Conservation (phyloP, 2,113 vertebrate species). For the Paraplagusia blochii region DNA sequence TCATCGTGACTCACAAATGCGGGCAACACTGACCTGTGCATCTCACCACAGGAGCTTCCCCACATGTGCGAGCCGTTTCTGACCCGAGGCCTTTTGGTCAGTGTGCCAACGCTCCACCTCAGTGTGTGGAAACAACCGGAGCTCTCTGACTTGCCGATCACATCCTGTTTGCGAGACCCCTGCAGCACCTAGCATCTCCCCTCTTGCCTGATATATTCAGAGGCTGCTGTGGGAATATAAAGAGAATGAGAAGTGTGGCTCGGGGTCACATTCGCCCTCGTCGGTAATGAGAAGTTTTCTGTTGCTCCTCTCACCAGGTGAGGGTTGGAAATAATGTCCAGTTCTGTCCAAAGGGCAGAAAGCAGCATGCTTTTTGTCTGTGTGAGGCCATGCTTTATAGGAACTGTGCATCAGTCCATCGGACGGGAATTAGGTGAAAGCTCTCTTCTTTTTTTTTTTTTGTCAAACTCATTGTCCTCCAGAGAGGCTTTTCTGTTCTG, state of each 20-base stretch:
- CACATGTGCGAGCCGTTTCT: neutral
- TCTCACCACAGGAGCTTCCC: neutral
- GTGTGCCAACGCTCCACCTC: neutral
- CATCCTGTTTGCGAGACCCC: conserved; percentile 15
- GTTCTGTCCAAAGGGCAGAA: conserved; percentile 24
- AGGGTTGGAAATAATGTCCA: conserved; percentile 16
- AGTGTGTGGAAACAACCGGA: conserved; percentile 9
- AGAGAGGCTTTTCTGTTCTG: neutral
- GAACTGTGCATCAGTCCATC: conserved; percentile 3
- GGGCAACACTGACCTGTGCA: neutral
- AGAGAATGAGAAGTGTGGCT: conserved; percentile 5
- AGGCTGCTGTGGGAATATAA: conserved; percentile 14
- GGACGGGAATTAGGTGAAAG: conserved; percentile 2
- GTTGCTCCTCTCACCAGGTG: conserved; percentile 11
- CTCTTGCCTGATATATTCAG: conserved; percentile 8
- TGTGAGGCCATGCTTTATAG: conserved; percentile 2
- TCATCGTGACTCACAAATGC: neutral
- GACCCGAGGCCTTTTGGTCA: neutral
- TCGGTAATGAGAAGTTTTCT: conserved; percentile 31
- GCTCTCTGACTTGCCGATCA: conserved; percentile 11
- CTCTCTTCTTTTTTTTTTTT: conserved; percentile 10
- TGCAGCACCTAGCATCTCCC: neutral
- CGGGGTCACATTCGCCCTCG: conserved; percentile 13
- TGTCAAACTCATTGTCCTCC: conserved; percentile 6
- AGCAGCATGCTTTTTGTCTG: neutral